Conservation (phyloP, 2,888 invertebrate genomes). For the Tyria jacobaeae region DNA sequence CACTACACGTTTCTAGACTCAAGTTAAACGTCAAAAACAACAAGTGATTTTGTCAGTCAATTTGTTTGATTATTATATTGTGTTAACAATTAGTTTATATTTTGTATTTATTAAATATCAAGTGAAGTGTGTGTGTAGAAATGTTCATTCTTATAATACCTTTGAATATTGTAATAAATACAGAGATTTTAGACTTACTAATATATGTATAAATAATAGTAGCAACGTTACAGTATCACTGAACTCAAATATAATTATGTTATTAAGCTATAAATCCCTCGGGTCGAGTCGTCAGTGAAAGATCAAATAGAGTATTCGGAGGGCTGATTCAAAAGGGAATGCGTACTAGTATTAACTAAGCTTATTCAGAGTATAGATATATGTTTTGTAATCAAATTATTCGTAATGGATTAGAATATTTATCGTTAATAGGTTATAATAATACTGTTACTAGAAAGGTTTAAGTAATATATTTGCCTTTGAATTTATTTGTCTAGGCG, state of each 20-base stretch:
- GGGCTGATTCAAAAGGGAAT: slow-evolving; percentile 32
- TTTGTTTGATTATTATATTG: no score
- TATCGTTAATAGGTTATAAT: neutral
- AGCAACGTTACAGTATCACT: slow-evolving; percentile 1
- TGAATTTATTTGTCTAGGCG: no score
- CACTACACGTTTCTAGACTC: no score
- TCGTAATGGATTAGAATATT: slow-evolving; percentile 2
- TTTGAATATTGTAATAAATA: no score
- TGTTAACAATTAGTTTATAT: no score
- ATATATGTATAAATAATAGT: neutral
- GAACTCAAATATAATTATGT: slow-evolving; percentile 30
- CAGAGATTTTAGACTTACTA: no score
- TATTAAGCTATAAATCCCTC: slow-evolving; percentile 28
- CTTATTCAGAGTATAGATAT: neutral
- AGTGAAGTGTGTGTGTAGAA: no score
- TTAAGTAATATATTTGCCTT: neutral
- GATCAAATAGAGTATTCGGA: slow-evolving; percentile 30
- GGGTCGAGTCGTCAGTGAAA: slow-evolving; percentile 28
- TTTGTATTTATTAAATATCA: no score
- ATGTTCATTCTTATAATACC: no score
- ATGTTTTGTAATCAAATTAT: slow-evolving; percentile 30
- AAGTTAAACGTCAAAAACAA: no score
- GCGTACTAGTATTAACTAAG: slow-evolving; percentile 7
- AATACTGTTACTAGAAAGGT: neutral
- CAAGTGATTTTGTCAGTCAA: no score